These are phyloP conservation scores for Sebastes alutus DNA, from an alignment of 2,797 vertebrate species.

Conservation along the genomic window DNA sequence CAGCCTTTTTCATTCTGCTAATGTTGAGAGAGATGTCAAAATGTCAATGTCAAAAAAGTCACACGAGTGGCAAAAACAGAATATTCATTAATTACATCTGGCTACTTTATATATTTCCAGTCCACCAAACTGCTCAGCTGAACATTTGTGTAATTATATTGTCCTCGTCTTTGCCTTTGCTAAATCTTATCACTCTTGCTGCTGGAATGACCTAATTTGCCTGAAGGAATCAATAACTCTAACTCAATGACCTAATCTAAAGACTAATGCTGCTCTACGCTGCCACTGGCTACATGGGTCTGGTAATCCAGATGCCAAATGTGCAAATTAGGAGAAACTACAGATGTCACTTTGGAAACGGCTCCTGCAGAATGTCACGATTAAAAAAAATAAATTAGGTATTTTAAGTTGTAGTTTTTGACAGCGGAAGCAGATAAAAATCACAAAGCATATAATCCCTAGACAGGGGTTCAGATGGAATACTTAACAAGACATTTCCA, in stretches of 20 bases:
- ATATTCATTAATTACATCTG: background rate
- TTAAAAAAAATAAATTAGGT: background rate
- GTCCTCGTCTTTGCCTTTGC: background rate
- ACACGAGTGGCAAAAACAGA: background rate
- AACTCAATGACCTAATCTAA: slow-evolving; percentile 29
- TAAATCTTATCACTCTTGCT: background rate
- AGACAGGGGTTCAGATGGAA: background rate
- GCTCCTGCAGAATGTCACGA: background rate
- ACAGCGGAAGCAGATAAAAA: background rate
- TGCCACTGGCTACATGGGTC: background rate
- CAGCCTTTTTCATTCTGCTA: background rate
- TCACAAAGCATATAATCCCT: background rate
- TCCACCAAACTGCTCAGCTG: background rate
- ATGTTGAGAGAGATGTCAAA: background rate
- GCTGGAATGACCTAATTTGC: slow-evolving; percentile 16
- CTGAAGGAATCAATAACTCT: slow-evolving; percentile 25
- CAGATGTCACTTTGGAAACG: background rate
- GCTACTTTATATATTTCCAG: background rate
- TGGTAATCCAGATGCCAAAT: slow-evolving; percentile 18
- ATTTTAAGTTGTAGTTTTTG: background rate
- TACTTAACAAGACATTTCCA: background rate
- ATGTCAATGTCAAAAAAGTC: background rate
- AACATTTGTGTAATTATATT: slow-evolving; percentile 11
- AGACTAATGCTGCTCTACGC: slow-evolving; percentile 7
- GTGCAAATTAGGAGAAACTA: background rate